These are phyloP conservation scores for Ostrea denselamellosa DNA, from an alignment of 1,140 invertebrate genomes.

Conservation along the genomic window DNA sequence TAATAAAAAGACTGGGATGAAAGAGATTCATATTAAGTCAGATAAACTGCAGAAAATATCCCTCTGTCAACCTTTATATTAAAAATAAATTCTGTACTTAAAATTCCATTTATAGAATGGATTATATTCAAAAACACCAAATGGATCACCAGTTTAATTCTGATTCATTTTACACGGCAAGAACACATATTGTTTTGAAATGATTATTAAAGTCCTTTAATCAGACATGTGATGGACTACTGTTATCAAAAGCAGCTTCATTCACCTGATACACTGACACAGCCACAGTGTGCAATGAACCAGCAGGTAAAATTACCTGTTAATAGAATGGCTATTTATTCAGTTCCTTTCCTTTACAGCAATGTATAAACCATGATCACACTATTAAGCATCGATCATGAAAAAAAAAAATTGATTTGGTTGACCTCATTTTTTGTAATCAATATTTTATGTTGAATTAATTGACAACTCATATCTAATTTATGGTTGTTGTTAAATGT, in stretches of 20 bases:
- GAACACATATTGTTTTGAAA: too few species aligned
- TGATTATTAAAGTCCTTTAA: too few species aligned
- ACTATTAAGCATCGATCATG: neutral
- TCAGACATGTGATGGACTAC: too few species aligned
- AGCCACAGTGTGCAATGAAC: neutral
- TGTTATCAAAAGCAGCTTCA: neutral
- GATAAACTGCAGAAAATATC: too few species aligned
- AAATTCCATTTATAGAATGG: too few species aligned
- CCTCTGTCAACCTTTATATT: too few species aligned
- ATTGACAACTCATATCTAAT: constrained; percentile 1
- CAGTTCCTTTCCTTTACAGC: neutral
- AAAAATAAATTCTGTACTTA: too few species aligned
- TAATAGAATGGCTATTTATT: neutral
- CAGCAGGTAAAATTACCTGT: neutral
- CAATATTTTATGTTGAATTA: neutral
- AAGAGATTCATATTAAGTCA: too few species aligned
- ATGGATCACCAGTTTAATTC: too few species aligned
- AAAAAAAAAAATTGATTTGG: constrained; percentile 19
- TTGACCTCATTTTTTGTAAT: constrained; percentile 20
- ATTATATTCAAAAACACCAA: too few species aligned
- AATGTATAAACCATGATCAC: neutral
- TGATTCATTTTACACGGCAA: too few species aligned
- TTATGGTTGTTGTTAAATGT: constrained; percentile 6
- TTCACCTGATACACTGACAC: neutral
- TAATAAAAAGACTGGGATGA: too few species aligned